Base-by-base conservation (phyloP, 2,797 vertebrate species). In the Sebastes minor region DNA sequence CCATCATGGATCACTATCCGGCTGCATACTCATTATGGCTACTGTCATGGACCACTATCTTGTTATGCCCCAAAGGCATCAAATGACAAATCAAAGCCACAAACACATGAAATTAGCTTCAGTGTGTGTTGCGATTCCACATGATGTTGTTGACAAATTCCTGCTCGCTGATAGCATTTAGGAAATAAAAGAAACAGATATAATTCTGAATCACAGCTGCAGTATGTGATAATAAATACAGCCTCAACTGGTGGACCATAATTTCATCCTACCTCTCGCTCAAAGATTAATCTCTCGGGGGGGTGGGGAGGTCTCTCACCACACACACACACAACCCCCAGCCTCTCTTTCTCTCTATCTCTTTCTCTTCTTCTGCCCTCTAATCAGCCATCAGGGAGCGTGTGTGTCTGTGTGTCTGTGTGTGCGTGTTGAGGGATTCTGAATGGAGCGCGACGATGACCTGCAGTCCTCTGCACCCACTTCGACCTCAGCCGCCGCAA, bases 351-450 rank as follows among this genome's bases (percentile, higher is more conserved):
- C 71, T 57, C 65, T 64, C 69, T 35, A 62, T 74, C 60, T 62
- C 60, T 53, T 55, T 76, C 42, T 74, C 52, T 74, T 16, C 25
- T 79, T 77, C 71, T 81, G 66, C 74, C 82, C 78, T 87, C 52
- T 91, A 91, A 92, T 90, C 90, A 90, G 85, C 83, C 89, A 84
- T 87, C 52, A 62, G 85, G 81, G 89, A 86, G 60, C n/a, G 55
- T 66, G 59, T 72, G 8, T 38, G 35, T 38, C 11, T 35, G 35
- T 27, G 13, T 61, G 59, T 14, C 18, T 33, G 62, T 68, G 59
- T 72, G 12, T 20, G 22, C 25, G 46, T 68, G 18, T 57, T 57
- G 49, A 11, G 66, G 49, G 76, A 74, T 49, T 86, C 60, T 60
- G 12, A 76, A 82, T 71, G 32, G 59, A 75, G 71, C 62, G 64